Percentiles rank a stretch among this genome's conserved stretches.
These are phyloP conservation scores for Pseudopleuronectes americanus DNA, from an alignment of 2,797 vertebrate genomes.

Conservation along the genomic window DNA sequence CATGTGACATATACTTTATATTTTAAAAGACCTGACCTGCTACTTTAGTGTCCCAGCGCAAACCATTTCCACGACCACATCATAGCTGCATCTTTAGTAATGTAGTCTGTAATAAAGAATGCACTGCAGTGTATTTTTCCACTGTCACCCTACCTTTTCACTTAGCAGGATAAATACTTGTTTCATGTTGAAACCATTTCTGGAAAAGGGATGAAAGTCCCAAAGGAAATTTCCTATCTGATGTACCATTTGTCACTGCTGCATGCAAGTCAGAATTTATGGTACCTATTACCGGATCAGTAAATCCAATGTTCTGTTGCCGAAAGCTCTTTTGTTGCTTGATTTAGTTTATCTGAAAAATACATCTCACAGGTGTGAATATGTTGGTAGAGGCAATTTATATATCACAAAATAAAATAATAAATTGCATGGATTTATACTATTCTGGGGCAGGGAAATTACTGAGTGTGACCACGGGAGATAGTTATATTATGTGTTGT, in stretches of 20 bases:
- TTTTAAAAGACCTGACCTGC: slow-evolving; percentile 10
- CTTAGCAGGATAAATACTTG: slow-evolving; percentile 75
- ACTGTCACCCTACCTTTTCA: slow-evolving; percentile 67
- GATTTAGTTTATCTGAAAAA: slow-evolving; percentile 81
- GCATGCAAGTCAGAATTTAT: slow-evolving; percentile 82
- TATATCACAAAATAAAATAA: slow-evolving; percentile 57
- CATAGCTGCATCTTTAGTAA: slow-evolving; percentile 49
- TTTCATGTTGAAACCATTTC: slow-evolving; percentile 72
- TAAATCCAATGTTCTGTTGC: slow-evolving; percentile 81
- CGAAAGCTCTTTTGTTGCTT: slow-evolving; percentile 78
- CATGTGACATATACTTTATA: too few relatives aligned
- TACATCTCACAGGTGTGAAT: slow-evolving; percentile 68
- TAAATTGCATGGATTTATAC: slow-evolving; percentile 50
- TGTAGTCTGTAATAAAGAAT: slow-evolving; percentile 60
- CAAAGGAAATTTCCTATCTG: slow-evolving; percentile 80
- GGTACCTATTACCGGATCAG: slow-evolving; percentile 79
- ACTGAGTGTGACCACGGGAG: slow-evolving; percentile 48
- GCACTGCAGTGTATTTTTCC: slow-evolving; percentile 39
- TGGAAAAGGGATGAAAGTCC: slow-evolving; percentile 73
- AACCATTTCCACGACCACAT: slow-evolving; percentile 44
- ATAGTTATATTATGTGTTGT: slow-evolving; percentile 64
- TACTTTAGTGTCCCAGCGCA: slow-evolving; percentile 58
- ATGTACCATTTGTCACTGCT: slow-evolving; percentile 78
- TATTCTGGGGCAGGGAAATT: slow-evolving; percentile 43
- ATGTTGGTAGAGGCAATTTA: slow-evolving; percentile 63